Base-by-base conservation (phyloP, 2,888 invertebrate species). In the Ferdinandea cuprea region DNA sequence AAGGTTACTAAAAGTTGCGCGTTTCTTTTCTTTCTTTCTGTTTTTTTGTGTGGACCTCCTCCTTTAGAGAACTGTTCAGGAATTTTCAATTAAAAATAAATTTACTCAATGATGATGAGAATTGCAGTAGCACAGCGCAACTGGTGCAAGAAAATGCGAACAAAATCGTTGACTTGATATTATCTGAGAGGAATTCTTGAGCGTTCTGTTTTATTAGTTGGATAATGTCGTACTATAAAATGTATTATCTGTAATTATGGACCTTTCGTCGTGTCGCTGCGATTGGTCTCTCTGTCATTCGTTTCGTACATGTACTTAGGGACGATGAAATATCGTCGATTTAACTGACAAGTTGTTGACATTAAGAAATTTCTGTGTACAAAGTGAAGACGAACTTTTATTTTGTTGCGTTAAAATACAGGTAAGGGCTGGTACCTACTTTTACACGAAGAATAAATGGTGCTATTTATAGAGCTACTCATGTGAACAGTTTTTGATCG, bases 71-170 rank as follows among this genome's bases (percentile, higher is more conserved):
- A 61, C 79, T 48, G 42, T 83, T 78, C 48, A 56, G 83, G 83
- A 73, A 83, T 83, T 83, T 83, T 83, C 83, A 83, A 83, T 83
- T 83, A 83, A 77, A 83, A 77, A 78, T 48, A 25, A 83, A 83
- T 78, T 78, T 72, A 63, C 78, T 73, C 72, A 32, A 76, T 54
- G 76, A 66, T 61, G 83, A 72, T 54, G 66, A 35, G 59, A 50
- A 77, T 59, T 66, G 66, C 77, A 72, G 66, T 61, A 54, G 61
- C 48, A 46, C 30, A 42, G 40, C n/a, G 13, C 44, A 52, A n/a
- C 32, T 9, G 30, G 52, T 25, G 48, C 48, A 37, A 19, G 48
- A 35, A 61, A 37, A 66, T 35, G 15, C 28, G 25, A 78, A 54
- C 48, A 48, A 63, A 73, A 68, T 69, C 63, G 69, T 48, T 59